A percentile compares a stretch with the other conserved stretches of the same genome.
Conservation (phyloP, 2,888 invertebrate genomes). For the Aelia acuminata region DNA sequence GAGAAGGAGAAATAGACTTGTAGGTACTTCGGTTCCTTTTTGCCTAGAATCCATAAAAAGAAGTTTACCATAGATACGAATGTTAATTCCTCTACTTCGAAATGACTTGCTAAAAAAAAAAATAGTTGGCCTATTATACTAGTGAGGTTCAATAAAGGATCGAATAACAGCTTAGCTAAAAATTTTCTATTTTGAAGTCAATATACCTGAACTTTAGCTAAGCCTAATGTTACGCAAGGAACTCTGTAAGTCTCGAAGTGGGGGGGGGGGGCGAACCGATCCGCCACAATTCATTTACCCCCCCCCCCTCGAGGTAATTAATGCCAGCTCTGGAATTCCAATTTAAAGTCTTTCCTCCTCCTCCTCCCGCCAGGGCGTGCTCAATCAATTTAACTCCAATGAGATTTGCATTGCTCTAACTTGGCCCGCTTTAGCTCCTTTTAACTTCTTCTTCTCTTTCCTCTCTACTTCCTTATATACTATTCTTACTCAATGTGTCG, state of each 20-base stretch:
- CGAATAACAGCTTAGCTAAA: no score
- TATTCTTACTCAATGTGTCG: background rate
- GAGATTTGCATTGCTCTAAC: slow-evolving; percentile 64
- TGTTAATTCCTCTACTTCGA: no score
- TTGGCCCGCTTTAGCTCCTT: slow-evolving; percentile 46
- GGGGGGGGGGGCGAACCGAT: slow-evolving; percentile 50
- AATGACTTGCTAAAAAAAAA: no score
- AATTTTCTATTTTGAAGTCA: no score
- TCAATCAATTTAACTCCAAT: slow-evolving; percentile 65
- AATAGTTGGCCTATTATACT: no score
- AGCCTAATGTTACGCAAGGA: background rate
- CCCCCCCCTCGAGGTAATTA: slow-evolving; percentile 63
- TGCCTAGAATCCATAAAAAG: no score
- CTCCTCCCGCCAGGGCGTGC: slow-evolving; percentile 57
- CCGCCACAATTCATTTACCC: slow-evolving; percentile 65
- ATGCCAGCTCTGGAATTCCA: slow-evolving; percentile 65
- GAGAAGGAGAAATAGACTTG: no score
- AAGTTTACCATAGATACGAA: no score
- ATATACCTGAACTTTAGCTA: background rate
- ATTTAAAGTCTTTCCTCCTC: slow-evolving; percentile 65
- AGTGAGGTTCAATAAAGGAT: no score
- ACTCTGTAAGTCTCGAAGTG: background rate
- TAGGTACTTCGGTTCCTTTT: no score
- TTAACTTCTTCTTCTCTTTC: background rate
- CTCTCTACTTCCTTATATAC: background rate